Percentiles rank a stretch among this genome's conserved stretches.
phyloP scores from a whole-genome alignment of 2,888 invertebrate species.

The Andrena bucephala region DNA sequence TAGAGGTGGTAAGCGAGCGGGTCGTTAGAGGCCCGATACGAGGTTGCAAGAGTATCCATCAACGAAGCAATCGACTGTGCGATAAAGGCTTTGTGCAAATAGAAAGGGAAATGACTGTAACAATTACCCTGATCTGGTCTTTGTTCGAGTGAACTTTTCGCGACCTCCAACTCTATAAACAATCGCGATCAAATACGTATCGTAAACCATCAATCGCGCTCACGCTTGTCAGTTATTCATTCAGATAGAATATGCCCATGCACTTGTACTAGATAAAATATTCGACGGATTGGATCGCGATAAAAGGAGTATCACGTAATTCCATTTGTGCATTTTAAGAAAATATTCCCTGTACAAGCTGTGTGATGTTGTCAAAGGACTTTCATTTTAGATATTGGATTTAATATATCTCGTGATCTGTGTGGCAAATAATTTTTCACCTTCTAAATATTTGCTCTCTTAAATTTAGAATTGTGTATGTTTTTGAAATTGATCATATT shows the following conservation, averaged over 20 bases:
- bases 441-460: too few relatives aligned
- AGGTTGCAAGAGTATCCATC: conserved; percentile 64
- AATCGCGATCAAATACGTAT: neutral
- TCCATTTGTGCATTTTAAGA: neutral
- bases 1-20: conserved; percentile 51
- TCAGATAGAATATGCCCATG: neutral
- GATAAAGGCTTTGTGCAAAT: conserved; percentile 56
- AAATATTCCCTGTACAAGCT: neutral
- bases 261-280: neutral
- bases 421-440: too few relatives aligned
- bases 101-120: conserved; percentile 47
- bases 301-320: neutral
- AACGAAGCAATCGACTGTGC: conserved; percentile 63
- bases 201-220: neutral
- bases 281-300: too few relatives aligned
- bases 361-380: neutral
- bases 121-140: conserved; percentile 48
- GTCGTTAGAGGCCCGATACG: conserved; percentile 57
- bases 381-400: too few relatives aligned
- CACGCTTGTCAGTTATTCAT: neutral
- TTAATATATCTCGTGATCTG: too few relatives aligned
- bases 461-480: too few relatives aligned
- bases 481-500: too few relatives aligned
- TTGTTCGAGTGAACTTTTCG: conserved; percentile 40
- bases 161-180: conserved; percentile 21